Percentiles rank a stretch among this genome's conserved stretches.
Evolutionary conservation across 1,140 invertebrate species (phyloP).

Genomic region (Dysdera silvatica): DNA sequence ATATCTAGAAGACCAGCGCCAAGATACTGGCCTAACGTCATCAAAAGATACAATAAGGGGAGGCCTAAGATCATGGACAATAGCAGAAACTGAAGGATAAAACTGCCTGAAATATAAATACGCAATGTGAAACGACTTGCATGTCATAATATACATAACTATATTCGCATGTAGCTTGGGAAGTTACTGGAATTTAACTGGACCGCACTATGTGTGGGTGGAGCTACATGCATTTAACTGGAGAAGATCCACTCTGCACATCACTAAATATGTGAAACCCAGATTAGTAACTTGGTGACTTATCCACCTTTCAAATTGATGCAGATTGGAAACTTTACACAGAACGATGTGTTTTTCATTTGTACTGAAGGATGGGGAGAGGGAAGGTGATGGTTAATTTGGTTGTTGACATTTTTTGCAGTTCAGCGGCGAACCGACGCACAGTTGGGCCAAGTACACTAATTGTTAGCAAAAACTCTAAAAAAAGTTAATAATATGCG

Average conservation of each 20-base stretch:
- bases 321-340: too few relatives aligned
- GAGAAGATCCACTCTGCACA: neutral
- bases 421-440: too few relatives aligned
- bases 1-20: slow-evolving; percentile 77
- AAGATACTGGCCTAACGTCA: slow-evolving; percentile 74
- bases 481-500: too few relatives aligned
- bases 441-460: too few relatives aligned
- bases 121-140: slow-evolving; percentile 9
- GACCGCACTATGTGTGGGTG: neutral
- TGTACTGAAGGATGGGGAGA: too few relatives aligned
- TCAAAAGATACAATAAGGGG: slow-evolving; percentile 72
- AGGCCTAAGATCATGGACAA: slow-evolving; percentile 74
- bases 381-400: too few relatives aligned
- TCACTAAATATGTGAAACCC: slow-evolving; percentile 2
- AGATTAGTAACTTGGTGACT: too few relatives aligned
- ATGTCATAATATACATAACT: slow-evolving; percentile 6
- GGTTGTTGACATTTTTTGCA: too few relatives aligned
- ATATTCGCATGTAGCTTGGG: neutral
- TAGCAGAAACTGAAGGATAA: slow-evolving; percentile 78
- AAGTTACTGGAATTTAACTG: neutral
- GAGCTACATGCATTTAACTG: neutral
- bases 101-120: slow-evolving; percentile 46
- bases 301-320: too few relatives aligned
- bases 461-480: too few relatives aligned
- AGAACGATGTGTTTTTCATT: too few relatives aligned